phyloP scores from a whole-genome alignment of 2,113 vertebrate genomes.

The Peromyscus polionotus region DNA sequence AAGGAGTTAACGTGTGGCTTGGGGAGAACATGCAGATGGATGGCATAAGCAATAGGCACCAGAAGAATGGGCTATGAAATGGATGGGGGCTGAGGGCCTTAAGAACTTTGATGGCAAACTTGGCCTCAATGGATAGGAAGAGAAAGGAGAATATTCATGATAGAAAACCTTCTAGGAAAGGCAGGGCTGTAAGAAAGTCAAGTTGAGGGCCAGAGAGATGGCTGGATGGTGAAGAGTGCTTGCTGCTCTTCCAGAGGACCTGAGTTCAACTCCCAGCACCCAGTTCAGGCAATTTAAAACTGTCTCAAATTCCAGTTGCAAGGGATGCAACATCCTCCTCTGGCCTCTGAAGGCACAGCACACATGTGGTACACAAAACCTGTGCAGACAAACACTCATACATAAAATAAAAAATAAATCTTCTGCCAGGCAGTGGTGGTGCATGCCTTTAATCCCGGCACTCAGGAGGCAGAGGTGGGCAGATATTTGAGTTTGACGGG shows the following conservation, averaged over 20 bases:
- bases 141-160: not conserved
- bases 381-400: not conserved
- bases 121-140: slow-evolving; percentile 4
- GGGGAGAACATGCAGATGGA: not conserved
- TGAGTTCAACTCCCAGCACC: not conserved
- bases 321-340: not conserved
- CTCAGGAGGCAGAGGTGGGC: not conserved
- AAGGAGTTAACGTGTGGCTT: not conserved
- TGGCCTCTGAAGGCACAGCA: not conserved
- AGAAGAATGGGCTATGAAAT: not conserved
- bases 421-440: not conserved
- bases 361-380: not conserved
- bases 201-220: not conserved
- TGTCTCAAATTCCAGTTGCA: not conserved
- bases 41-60: not conserved
- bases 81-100: not conserved
- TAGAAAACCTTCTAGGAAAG: not conserved
- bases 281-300: not conserved
- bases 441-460: not conserved
- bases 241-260: not conserved
- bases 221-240: not conserved
- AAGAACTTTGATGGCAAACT: not conserved
- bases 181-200: not conserved
- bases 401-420: not conserved
- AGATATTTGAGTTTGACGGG: not conserved